Base-by-base conservation (phyloP, 30 jellyfish, hydroid and myxozoan genomes). In the Aurelia aurita complex sp. Pacific region DNA sequence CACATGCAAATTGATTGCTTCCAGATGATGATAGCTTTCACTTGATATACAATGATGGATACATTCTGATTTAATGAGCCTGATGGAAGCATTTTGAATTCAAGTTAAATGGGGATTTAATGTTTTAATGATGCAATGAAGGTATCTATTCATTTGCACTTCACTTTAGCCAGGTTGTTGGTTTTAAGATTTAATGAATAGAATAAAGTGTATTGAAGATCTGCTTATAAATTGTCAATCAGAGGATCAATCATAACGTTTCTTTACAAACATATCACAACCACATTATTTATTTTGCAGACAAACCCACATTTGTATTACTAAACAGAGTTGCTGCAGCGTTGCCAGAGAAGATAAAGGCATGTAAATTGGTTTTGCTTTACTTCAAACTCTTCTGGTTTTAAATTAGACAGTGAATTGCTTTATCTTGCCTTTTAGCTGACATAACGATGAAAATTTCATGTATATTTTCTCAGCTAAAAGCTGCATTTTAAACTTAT, bases 341-440 rank as follows among this genome's bases (percentile, higher is more conserved):
- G 73, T 73, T 94, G n/a, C 99, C 99, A 1, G 93, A 74, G 29
- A 94, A 89, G 79, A 55, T 94, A 18, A 74, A 89, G 97, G 99
- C 89, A 74, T 18, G 64, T 19, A 11, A 13, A 46, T 46, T 7
- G 14, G 57, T 46, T 40, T 40, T 46, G 15, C 8, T 9, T 46
- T 6, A 46, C 14, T 46, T 46, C 12, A 13, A 46, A 6, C 57
- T 46, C 57, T 46, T 5, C 57, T 46, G 57, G 0, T 40, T 40
- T 40, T 40, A 6, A 40, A 9, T 40, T 40, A 40, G 52, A 2
- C 0, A 40, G 9, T 40, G 52, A 40, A 3, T 40, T 2, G 52
- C 52, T 40, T 40, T 9, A 40, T 40, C 52, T 40, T 40, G 52
- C 6, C 52, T 40, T 2, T 40, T 40, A 6, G 6, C 29, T 23